Conservation (phyloP, 1,140 invertebrate genomes). For the Dendrolimus punctatus region DNA sequence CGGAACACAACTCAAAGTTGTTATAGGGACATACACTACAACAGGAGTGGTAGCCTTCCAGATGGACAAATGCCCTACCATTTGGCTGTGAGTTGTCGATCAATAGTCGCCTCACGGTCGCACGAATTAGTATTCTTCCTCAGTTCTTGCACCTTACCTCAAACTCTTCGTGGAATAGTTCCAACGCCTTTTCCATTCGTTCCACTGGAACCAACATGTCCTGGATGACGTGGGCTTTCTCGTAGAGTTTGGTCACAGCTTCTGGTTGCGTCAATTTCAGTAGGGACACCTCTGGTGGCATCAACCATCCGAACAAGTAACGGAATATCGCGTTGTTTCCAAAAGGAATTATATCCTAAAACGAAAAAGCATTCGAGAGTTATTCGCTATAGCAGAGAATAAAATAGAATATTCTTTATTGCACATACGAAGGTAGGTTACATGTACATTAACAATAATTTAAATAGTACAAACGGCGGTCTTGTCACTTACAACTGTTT, state of each 20-base stretch:
- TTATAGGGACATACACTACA: too few relatives aligned
- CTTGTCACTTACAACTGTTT: too few relatives aligned
- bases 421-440: too few relatives aligned
- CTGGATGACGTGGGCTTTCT: conserved; percentile 86
- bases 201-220: conserved; percentile 87
- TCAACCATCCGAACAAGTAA: conserved; percentile 83
- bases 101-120: too few relatives aligned
- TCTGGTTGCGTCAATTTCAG: conserved; percentile 87
- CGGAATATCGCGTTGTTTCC: conserved; percentile 87
- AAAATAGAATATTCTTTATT: too few relatives aligned
- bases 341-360: conserved; percentile 87
- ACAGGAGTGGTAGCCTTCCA: too few relatives aligned
- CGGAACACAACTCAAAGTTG: too few relatives aligned
- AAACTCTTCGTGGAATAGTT: conserved; percentile 79
- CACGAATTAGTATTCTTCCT: too few relatives aligned
- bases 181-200: conserved; percentile 74
- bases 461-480: too few relatives aligned
- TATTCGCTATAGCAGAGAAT: neutral
- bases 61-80: too few relatives aligned
- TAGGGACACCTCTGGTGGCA: conserved; percentile 88
- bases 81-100: too few relatives aligned
- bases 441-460: too few relatives aligned
- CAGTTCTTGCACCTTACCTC: conserved; percentile 63
- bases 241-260: conserved; percentile 82
- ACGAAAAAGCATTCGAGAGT: neutral